These are phyloP conservation scores for Ariopsis seemanni DNA, from an alignment of 2,113 vertebrate species.

Conservation along the genomic window DNA sequence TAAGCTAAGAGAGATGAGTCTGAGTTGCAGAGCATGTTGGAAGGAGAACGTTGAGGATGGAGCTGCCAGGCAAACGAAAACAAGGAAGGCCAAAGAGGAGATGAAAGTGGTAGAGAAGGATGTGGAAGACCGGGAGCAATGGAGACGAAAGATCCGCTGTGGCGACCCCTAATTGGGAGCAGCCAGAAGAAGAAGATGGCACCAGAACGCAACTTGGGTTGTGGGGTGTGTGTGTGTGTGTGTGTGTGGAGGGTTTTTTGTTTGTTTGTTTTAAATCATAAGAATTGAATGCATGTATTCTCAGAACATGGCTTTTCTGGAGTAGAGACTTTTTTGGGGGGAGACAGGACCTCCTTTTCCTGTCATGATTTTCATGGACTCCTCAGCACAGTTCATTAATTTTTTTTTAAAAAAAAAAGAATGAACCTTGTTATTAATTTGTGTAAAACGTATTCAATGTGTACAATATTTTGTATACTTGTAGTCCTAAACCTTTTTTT, in stretches of 20 bases:
- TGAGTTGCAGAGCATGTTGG: too few relatives aligned
- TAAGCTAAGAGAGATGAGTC: too few relatives aligned
- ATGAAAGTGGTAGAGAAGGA: too few relatives aligned
- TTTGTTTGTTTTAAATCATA: neutral
- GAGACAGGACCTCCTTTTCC: neutral
- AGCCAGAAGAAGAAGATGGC: constrained; percentile 26
- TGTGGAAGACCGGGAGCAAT: too few relatives aligned
- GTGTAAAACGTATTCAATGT: neutral
- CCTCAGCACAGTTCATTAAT: neutral
- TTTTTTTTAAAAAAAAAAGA: neutral
- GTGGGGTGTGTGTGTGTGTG: too few relatives aligned
- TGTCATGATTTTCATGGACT: neutral
- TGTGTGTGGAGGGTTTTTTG: too few relatives aligned
- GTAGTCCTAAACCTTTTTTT: too few relatives aligned
- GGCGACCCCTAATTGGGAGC: too few relatives aligned
- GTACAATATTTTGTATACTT: neutral
- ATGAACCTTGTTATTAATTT: neutral
- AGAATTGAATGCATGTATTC: neutral
- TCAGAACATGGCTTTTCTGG: neutral
- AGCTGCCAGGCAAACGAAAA: too few relatives aligned
- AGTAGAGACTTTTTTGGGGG: neutral
- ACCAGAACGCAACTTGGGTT: neutral
- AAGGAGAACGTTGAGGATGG: too few relatives aligned
- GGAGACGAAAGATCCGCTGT: too few relatives aligned
- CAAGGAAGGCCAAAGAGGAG: too few relatives aligned